These are phyloP conservation scores for Gavialis gangeticus DNA, from an alignment of 2,113 vertebrate genomes.

Conservation along the genomic window DNA sequence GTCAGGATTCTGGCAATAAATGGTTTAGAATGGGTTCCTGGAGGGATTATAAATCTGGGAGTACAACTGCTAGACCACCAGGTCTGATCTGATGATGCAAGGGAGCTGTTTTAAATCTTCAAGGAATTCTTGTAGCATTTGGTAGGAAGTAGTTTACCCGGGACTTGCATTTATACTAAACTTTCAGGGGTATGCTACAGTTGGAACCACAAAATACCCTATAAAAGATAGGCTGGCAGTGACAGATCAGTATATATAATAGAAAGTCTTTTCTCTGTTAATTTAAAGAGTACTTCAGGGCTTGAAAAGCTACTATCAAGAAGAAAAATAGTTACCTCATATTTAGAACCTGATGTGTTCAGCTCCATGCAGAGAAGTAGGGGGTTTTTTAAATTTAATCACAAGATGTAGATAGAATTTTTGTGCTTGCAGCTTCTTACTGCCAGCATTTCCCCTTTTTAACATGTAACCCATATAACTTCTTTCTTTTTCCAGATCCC, in stretches of 20 bases:
- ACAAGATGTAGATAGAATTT: background rate
- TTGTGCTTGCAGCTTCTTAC: background rate
- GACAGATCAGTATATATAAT: background rate
- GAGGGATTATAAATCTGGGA: background rate
- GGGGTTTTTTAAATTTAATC: background rate
- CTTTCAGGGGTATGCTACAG: background rate
- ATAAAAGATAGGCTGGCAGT: accelerated
- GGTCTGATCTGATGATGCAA: background rate
- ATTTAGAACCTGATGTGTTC: background rate
- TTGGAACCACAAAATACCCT: background rate
- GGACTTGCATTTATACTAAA: background rate
- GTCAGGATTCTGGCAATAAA: background rate
- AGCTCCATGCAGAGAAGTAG: background rate
- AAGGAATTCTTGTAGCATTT: background rate
- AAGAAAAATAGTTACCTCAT: background rate
- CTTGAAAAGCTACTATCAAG: background rate
- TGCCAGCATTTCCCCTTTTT: background rate
- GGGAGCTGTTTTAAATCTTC: background rate
- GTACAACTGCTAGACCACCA: background rate
- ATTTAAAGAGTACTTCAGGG: background rate
- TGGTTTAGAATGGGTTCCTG: background rate
- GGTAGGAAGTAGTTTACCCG: background rate
- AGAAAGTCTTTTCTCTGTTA: background rate
- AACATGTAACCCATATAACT: background rate
- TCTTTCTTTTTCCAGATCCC: background rate